Percentiles rank a stretch among this genome's conserved stretches.
These are phyloP conservation scores for Fistularia tabacaria DNA, from an alignment of 2,797 vertebrate genomes.

Conservation along the genomic window DNA sequence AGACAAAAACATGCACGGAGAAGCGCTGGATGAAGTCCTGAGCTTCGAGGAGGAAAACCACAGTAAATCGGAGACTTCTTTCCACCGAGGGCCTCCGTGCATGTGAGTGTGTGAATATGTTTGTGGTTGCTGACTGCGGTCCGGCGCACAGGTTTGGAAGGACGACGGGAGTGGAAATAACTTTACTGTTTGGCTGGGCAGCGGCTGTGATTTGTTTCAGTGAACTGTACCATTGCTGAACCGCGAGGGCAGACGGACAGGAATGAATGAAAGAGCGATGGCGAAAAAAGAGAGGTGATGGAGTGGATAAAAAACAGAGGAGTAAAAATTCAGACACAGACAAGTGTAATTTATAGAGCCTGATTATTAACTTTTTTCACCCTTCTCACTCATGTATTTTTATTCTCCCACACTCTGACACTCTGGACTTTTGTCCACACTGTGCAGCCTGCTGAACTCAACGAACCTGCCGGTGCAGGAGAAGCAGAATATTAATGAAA, in stretches of 20 bases:
- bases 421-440: no score
- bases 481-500: slow-evolving; percentile 56
- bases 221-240: slow-evolving; percentile 45
- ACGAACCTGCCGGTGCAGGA: no score
- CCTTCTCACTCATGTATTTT: no score
- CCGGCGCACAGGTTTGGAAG: slow-evolving; percentile 52
- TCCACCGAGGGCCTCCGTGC: slow-evolving; percentile 49
- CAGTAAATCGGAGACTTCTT: slow-evolving; percentile 49
- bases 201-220: slow-evolving; percentile 52
- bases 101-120: slow-evolving; percentile 43
- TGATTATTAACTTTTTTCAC: slow-evolving; percentile 20
- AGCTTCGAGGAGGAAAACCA: slow-evolving; percentile 42
- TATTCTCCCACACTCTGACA: no score
- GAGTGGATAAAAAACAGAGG: slow-evolving; percentile 13
- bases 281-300: slow-evolving; percentile 37
- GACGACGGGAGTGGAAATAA: slow-evolving; percentile 62
- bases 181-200: slow-evolving; percentile 56
- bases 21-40: slow-evolving; percentile 26
- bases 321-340: slow-evolving; percentile 3
- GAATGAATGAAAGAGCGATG: slow-evolving; percentile 9
- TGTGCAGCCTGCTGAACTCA: no score
- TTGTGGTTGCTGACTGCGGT: slow-evolving; percentile 60
- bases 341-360: slow-evolving; percentile 13
- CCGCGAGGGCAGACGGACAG: slow-evolving; percentile 4
- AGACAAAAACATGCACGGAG: slow-evolving; percentile 18